Conservation (phyloP, 2,113 vertebrate species). For the Phrynosoma platyrhinos region DNA sequence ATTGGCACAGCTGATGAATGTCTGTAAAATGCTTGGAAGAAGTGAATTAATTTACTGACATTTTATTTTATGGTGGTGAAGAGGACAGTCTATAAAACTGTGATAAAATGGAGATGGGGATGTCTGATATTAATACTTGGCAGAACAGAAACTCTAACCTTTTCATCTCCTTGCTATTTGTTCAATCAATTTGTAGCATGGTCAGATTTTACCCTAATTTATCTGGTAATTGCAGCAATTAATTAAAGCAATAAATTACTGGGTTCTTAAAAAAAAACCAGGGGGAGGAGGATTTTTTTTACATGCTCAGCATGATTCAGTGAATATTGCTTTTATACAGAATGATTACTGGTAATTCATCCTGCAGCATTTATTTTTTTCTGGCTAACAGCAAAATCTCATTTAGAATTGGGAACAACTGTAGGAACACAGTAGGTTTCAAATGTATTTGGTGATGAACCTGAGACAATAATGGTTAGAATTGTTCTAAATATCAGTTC, state of each 20-base stretch:
- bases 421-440: constrained; percentile 44
- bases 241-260: constrained; percentile 41
- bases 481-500: constrained; percentile 20
- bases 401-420: not conserved
- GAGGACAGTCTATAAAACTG: not conserved
- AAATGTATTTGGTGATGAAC: not conserved
- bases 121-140: not conserved
- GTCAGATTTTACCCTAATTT: constrained; percentile 21
- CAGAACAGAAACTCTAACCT: constrained; percentile 12
- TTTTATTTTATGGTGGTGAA: constrained; percentile 30
- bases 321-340: not conserved
- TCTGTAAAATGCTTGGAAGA: constrained; percentile 42
- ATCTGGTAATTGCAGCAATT: constrained; percentile 41
- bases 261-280: not conserved
- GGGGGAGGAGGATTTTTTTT: constrained; percentile 11
- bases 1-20: constrained; percentile 26
- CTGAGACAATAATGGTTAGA: constrained; percentile 10
- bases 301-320: not conserved
- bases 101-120: not conserved
- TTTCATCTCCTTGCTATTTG: constrained; percentile 3
- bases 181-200: constrained; percentile 26
- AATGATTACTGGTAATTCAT: constrained; percentile 26
- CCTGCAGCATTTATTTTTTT: constrained; percentile 33
- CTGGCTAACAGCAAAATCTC: constrained; percentile 4
- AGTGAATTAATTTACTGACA: constrained; percentile 12